phyloP scores from a whole-genome alignment of 2,797 vertebrate genomes.

The Potorous gilbertii region DNA sequence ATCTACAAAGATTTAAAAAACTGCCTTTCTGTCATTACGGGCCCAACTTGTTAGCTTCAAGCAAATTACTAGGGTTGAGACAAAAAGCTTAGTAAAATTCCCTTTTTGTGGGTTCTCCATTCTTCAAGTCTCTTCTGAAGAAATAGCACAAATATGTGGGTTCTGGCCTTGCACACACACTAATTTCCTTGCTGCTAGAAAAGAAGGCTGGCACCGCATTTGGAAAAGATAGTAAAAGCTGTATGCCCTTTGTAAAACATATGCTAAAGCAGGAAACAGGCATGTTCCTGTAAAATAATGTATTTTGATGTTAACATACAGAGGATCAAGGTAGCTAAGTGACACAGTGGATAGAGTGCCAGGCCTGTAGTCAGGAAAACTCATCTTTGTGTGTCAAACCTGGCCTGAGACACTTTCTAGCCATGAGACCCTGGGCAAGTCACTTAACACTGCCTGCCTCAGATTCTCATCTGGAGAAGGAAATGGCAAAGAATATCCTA shows the following conservation, averaged over 20 bases:
- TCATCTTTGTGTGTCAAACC: background rate
- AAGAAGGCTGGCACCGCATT: background rate
- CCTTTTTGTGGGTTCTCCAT: background rate
- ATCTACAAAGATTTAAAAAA: background rate
- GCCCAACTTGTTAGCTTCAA: background rate
- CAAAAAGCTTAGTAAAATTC: background rate
- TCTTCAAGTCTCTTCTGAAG: background rate
- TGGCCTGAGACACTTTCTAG: background rate
- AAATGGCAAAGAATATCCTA: background rate
- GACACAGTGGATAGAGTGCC: background rate
- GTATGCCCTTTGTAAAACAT: background rate
- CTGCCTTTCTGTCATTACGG: background rate
- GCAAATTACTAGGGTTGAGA: background rate
- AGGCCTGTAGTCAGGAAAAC: background rate
- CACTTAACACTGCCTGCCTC: background rate
- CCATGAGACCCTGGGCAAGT: background rate
- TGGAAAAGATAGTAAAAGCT: constrained; percentile 32
- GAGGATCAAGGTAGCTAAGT: background rate
- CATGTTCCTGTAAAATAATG: background rate
- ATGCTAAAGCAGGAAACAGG: background rate
- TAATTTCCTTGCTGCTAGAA: background rate
- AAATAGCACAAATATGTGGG: constrained; percentile 22
- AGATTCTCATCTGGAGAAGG: background rate
- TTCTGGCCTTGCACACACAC: background rate
- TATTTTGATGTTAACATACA: background rate